Percentiles rank a stretch among this genome's conserved stretches.
Evolutionary conservation across 2,888 invertebrate genomes (phyloP).

Genomic region (Leptinotarsa juncta): DNA sequence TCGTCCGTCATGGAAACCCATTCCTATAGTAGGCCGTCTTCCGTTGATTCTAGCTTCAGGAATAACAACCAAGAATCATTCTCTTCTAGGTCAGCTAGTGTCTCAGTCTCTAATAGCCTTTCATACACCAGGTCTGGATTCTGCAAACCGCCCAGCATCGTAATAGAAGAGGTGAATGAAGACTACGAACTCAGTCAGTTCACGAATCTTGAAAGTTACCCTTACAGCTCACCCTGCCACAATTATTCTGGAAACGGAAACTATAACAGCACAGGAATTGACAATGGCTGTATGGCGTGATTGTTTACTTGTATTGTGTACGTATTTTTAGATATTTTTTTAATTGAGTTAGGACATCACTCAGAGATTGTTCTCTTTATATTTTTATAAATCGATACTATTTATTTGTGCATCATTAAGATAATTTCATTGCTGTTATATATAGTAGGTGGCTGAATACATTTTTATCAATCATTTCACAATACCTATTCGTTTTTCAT

Average conservation of each 20-base stretch:
- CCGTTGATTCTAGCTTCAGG: conserved; percentile 53
- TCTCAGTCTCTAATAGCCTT: conserved; percentile 49
- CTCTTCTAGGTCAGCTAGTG: conserved; percentile 54
- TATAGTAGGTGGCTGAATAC: conserved; percentile 13
- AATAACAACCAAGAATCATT: conserved; percentile 51
- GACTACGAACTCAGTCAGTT: conserved; percentile 71
- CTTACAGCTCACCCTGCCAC: conserved; percentile 68
- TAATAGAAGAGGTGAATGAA: conserved; percentile 67
- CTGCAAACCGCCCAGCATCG: conserved; percentile 63
- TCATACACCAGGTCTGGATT: conserved; percentile 49
- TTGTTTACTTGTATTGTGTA: conserved; percentile 21
- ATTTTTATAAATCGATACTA: conserved; percentile 17
- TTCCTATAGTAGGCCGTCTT: conserved; percentile 60
- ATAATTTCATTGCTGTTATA: conserved; percentile 16
- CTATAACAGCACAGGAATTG: conserved; percentile 69
- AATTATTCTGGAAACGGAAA: conserved; percentile 70
- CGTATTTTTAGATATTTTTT: conserved; percentile 21
- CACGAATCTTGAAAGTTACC: conserved; percentile 66
- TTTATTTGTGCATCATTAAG: conserved; percentile 17
- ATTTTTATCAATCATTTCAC: neutral
- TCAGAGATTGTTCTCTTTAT: conserved; percentile 16
- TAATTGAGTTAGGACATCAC: conserved; percentile 10
- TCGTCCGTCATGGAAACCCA: conserved; percentile 61
- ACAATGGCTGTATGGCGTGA: conserved; percentile 75
- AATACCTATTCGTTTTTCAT: neutral